Evolutionary conservation across 2,888 invertebrate genomes (phyloP), one percentile per base, ranked within the genome.

Genomic region (Marronus borbonicus): DNA sequence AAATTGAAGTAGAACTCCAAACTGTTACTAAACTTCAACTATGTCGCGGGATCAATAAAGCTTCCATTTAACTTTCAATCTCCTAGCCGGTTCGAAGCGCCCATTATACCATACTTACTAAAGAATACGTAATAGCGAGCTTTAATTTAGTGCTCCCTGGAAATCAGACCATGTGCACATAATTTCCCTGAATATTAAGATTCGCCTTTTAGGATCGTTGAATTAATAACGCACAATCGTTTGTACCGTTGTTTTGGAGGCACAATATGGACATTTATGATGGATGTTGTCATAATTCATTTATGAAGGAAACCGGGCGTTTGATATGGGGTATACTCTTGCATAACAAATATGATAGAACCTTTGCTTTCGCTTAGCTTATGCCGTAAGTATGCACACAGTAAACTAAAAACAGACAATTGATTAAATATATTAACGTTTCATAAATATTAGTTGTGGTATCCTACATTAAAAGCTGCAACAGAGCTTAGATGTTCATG

Each of bases 31-130:
- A 60, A 60, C 60, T 60, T 60, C 60, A 60, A 60, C 24, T 60
- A 20, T 60, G 60, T 60, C 49, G 49, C 49, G 49, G 49, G 49
- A 49, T 68, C 49, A 24, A 68, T 68, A 68, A 20, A 14, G 68
- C 68, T 68, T 68, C 49, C 68, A 68, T 68, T 68, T 68, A 68
- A 68, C 20, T 68, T 68, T 68, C 68, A 68, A 49, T 68, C 44
- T 49, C 24, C 68, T 65, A 39, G 65, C 17, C n/a, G 65, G 65
- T 39, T 39, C 31, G 39, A 65, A 36, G 8, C 65, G 36, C 14
- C 65, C 65, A 39, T 20, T 39, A 65, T 36, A n/a, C n/a, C n/a
- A n/a, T n/a, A 39, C 36, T 65, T 36, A 65, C 65, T 39, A 36
- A 65, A 65, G 44, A 65, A 65, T 65, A 65, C 39, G 44, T 65